Evolutionary conservation across 1,140 invertebrate species (phyloP), one percentile per base, ranked within the genome.

Genomic region (Drosophila seguyi): DNA sequence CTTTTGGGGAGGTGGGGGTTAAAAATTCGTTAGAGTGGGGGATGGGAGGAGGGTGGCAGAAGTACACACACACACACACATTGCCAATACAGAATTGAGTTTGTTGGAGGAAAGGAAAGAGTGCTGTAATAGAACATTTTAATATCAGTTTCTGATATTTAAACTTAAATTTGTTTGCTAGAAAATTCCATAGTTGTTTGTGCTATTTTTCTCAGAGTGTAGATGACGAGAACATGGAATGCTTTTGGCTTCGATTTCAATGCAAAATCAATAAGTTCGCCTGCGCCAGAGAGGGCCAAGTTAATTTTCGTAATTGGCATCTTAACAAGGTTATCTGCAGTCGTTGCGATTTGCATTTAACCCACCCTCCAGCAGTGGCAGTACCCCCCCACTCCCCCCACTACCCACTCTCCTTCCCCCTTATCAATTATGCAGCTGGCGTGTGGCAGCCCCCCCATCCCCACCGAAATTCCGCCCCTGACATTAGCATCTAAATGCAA

Each of bases 261-360:
- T 82, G 79, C 83, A 76, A 88, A 87, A 87, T 87, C 84, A 88
- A 87, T 87, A 81, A 81, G 86, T 84, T 80, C 57, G 71, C 59
- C 65, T 16, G n/a, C 41, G 65, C 38, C 50, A 62, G 63, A 66
- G 75, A 81, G 66, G 72, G 55, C 79, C 80, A 88, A 88, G 84
- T 88, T 88, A 88, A 88, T 88, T 88, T 88, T 90, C 77, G 84
- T 88, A 88, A 88, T 88, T 88, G 84, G 84, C 84, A 90, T 90
- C 84, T 88, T 88, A 88, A 88, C 84, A 84, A 84, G 84, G 84
- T 84, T 88, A 88, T 88, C 81, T 88, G 80, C 84, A 83, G 82
- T 84, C 76, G 75, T 67, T 83, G 81, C 81, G 77, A 80, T 84
- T 83, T 83, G 66, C 75, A 69, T 75, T 59, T 47, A 39, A 27